Percentiles rank a stretch among this genome's conserved stretches.
phyloP scores from a whole-genome alignment of 2,888 invertebrate genomes.

The Synanthedon myopaeformis region DNA sequence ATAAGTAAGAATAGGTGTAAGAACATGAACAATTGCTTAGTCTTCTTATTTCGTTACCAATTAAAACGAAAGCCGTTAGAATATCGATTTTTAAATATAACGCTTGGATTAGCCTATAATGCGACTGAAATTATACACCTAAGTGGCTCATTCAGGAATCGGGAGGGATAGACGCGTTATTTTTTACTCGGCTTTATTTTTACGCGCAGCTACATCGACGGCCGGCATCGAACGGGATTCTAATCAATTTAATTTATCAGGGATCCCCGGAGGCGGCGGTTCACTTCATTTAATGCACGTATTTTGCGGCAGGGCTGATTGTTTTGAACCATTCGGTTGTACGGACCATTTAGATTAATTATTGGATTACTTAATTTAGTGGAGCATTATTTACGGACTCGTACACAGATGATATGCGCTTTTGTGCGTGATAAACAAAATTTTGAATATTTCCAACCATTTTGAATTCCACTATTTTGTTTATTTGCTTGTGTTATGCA shows the following conservation, averaged over 20 bases:
- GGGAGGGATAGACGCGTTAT: constrained; percentile 46
- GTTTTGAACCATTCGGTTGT: constrained; percentile 70
- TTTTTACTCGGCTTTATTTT: constrained; percentile 65
- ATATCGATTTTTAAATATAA: background rate
- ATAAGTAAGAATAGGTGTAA: no score
- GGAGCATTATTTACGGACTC: background rate
- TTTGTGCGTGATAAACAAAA: no score
- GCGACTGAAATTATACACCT: constrained; percentile 18
- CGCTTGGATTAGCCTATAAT: background rate
- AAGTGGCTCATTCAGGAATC: constrained; percentile 33
- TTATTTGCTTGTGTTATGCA: no score
- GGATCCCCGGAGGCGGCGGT: constrained; percentile 67
- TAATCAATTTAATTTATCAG: constrained; percentile 72
- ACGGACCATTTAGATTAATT: constrained; percentile 71
- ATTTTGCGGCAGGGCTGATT: constrained; percentile 69
- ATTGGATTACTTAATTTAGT: constrained; percentile 69
- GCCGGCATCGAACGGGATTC: constrained; percentile 64
- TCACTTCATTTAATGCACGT: constrained; percentile 72
- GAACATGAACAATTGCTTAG: no score
- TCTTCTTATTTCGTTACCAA: no score
- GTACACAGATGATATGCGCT: background rate
- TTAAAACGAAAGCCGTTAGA: no score
- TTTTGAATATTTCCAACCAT: no score
- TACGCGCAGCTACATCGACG: constrained; percentile 53
- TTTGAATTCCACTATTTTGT: no score